phyloP scores from a whole-genome alignment of 2,797 vertebrate species.

The Zalophus californianus region DNA sequence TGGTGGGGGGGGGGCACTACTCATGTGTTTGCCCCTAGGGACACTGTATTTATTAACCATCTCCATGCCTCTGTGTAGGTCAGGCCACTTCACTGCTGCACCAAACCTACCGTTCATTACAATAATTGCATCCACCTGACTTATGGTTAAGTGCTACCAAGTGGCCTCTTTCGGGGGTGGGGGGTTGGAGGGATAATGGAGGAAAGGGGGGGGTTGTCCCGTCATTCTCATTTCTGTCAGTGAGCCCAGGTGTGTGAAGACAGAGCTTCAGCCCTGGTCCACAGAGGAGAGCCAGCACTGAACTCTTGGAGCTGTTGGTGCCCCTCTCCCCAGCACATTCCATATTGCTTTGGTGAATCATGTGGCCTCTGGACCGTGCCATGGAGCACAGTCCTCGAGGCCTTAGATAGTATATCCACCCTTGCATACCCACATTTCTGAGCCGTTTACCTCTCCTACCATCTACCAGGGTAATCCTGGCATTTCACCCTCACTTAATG shows the following conservation, averaged over 20 bases:
- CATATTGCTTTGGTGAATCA: neutral
- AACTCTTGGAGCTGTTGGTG: neutral
- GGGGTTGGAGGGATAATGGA: neutral
- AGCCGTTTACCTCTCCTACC: neutral
- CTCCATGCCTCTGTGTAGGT: neutral
- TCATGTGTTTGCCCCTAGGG: neutral
- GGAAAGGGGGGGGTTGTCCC: neutral
- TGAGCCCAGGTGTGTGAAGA: neutral
- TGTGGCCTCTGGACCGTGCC: neutral
- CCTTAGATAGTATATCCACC: neutral
- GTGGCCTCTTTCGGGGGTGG: neutral
- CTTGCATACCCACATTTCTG: neutral
- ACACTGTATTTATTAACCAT: neutral
- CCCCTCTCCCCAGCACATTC: neutral
- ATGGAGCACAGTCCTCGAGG: neutral
- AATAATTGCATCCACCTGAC: neutral
- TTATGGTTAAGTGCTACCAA: neutral
- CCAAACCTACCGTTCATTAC: neutral
- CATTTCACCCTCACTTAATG: neutral
- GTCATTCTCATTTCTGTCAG: neutral
- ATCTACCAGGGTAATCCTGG: neutral
- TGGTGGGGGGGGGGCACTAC: neutral
- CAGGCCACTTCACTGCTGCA: neutral
- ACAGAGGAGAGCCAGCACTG: no score
- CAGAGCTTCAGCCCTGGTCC: neutral